phyloP scores from a whole-genome alignment of 2,797 vertebrate genomes.

The Linurgus olivaceus region DNA sequence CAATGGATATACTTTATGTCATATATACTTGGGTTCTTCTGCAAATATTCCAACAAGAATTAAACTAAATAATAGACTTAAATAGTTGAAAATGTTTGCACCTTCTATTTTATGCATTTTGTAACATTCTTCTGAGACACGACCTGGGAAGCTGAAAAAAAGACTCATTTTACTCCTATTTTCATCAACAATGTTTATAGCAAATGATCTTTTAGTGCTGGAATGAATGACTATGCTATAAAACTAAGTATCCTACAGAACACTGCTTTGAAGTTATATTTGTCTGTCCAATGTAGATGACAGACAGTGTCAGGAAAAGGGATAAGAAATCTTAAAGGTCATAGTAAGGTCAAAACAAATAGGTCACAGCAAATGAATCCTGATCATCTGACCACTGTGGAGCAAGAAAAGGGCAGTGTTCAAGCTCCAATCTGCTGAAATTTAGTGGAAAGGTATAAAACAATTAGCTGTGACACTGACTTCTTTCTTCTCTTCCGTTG shows the following conservation, averaged over 20 bases:
- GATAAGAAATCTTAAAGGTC: slow-evolving; percentile 67
- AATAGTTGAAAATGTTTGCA: neutral
- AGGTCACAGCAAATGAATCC: slow-evolving; percentile 76
- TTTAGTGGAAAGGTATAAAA: slow-evolving; percentile 45
- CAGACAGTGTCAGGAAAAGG: slow-evolving; percentile 55
- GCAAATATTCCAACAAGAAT: neutral
- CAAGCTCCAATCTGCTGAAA: slow-evolving; percentile 36
- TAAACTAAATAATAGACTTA: neutral
- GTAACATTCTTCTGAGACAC: neutral
- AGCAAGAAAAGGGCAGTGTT: slow-evolving; percentile 47
- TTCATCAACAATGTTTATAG: slow-evolving; percentile 49
- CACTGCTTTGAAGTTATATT: slow-evolving; percentile 66
- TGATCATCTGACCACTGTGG: slow-evolving; percentile 62
- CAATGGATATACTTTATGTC: neutral
- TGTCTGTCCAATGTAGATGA: slow-evolving; percentile 55
- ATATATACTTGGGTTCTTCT: neutral
- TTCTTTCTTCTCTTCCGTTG: slow-evolving; percentile 8
- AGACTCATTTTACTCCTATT: slow-evolving; percentile 39
- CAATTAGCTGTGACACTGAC: neutral
- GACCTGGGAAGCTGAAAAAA: slow-evolving; percentile 33
- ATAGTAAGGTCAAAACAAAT: slow-evolving; percentile 72
- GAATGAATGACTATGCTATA: slow-evolving; percentile 58
- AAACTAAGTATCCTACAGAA: slow-evolving; percentile 56
- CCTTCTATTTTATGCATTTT: slow-evolving; percentile 3
- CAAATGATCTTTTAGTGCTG: slow-evolving; percentile 52